Conservation (phyloP, 2,797 vertebrate species). For the Pristis pectinata region DNA sequence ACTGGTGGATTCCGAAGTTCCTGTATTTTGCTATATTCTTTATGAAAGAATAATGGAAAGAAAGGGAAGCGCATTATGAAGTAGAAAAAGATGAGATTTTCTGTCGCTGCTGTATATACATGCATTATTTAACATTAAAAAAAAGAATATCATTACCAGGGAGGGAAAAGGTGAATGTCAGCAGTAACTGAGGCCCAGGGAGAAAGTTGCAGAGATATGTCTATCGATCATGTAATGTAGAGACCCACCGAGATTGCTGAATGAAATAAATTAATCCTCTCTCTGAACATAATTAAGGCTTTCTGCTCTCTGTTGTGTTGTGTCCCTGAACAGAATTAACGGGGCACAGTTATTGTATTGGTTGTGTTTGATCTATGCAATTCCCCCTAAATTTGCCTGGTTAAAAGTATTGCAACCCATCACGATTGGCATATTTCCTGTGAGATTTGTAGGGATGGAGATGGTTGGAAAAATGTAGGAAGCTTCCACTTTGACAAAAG, state of each 20-base stretch:
- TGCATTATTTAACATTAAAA: background rate
- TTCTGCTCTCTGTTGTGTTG: background rate
- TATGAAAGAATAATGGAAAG: background rate
- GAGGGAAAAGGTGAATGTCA: background rate
- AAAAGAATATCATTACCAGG: background rate
- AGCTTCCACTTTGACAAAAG: background rate
- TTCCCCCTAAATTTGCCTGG: background rate
- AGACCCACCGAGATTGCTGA: background rate
- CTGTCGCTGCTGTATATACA: background rate
- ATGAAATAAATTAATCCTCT: background rate
- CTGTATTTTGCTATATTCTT: background rate
- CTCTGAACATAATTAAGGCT: background rate
- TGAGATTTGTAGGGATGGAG: background rate
- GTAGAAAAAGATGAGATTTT: background rate
- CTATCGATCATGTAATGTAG: background rate
- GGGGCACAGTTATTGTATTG: background rate
- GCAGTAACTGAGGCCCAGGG: background rate
- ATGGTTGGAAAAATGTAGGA: no score
- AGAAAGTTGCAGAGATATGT: background rate
- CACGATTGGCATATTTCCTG: background rate
- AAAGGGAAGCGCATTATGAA: background rate
- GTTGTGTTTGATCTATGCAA: background rate
- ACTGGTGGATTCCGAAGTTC: background rate
- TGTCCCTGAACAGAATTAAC: background rate
- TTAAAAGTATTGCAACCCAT: background rate